Conservation (phyloP, 2,113 vertebrate species). For the Scytalopus superciliaris region DNA sequence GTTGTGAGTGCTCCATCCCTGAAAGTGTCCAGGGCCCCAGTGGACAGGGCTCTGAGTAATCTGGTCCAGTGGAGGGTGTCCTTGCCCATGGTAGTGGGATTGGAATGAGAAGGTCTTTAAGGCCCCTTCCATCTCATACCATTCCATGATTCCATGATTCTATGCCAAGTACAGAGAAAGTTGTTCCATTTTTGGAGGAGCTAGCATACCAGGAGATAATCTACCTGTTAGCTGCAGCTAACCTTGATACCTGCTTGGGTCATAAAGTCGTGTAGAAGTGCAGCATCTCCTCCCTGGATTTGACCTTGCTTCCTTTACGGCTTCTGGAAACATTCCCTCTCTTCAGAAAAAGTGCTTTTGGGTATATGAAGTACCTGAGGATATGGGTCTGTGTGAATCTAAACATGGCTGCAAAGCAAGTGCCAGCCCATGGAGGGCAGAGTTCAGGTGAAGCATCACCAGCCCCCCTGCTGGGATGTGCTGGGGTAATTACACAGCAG, state of each 20-base stretch:
- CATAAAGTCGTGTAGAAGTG: background rate
- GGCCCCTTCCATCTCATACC: background rate
- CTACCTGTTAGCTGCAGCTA: background rate
- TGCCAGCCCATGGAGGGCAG: background rate
- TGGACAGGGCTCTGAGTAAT: background rate
- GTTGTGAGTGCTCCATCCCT: background rate
- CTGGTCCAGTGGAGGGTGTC: background rate
- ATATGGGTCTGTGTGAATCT: background rate
- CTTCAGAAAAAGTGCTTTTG: background rate
- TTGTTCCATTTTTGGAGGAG: background rate
- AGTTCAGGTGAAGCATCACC: background rate
- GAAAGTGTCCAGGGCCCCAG: background rate
- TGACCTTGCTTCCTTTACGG: background rate
- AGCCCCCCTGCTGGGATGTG: background rate
- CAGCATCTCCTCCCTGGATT: background rate
- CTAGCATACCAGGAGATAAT: background rate
- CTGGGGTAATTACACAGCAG: background rate
- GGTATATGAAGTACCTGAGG: background rate
- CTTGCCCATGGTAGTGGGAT: background rate
- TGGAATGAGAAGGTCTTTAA: background rate
- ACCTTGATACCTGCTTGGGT: background rate
- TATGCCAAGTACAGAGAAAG: background rate
- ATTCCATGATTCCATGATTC: background rate
- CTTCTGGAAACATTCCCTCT: slow-evolving; percentile 14
- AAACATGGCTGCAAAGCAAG: background rate